A percentile compares a stretch with the other conserved stretches of the same genome.
phyloP scores from a whole-genome alignment of 2,797 vertebrate genomes.

The Delichon dasypus region DNA sequence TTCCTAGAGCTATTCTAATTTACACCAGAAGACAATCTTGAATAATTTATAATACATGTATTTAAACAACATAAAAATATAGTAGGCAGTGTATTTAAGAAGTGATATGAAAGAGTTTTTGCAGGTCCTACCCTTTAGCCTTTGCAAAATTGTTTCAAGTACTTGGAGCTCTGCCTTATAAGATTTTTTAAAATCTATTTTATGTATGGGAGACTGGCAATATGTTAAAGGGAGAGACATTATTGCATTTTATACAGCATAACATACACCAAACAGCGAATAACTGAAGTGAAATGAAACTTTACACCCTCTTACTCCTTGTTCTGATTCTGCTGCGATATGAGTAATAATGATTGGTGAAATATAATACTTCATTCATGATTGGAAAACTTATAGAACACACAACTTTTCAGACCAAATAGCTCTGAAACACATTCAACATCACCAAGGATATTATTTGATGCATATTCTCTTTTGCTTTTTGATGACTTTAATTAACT shows the following conservation, averaged over 20 bases:
- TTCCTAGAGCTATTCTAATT: not conserved
- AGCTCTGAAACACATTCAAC: not conserved
- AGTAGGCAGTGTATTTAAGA: not conserved
- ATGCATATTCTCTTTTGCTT: not conserved
- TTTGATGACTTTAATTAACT: not conserved
- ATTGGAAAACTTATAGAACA: not conserved
- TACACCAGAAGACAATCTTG: not conserved
- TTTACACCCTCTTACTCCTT: not conserved
- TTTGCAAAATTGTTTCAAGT: not conserved
- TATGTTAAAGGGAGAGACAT: not conserved
- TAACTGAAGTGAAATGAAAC: not conserved
- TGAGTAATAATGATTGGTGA: not conserved
- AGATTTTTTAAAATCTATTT: not conserved
- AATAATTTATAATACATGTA: not conserved
- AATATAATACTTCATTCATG: not conserved
- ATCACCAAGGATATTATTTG: not conserved
- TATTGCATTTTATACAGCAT: not conserved
- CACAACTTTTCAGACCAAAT: not conserved
- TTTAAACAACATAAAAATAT: not conserved
- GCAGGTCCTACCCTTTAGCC: not conserved
- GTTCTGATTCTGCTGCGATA: not conserved
- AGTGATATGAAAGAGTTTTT: not conserved
- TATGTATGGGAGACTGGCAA: not conserved
- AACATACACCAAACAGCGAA: not conserved
- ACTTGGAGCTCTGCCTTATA: not conserved